Base-by-base conservation (phyloP, 2,113 vertebrate species). In the Brienomyrus brachyistius region DNA sequence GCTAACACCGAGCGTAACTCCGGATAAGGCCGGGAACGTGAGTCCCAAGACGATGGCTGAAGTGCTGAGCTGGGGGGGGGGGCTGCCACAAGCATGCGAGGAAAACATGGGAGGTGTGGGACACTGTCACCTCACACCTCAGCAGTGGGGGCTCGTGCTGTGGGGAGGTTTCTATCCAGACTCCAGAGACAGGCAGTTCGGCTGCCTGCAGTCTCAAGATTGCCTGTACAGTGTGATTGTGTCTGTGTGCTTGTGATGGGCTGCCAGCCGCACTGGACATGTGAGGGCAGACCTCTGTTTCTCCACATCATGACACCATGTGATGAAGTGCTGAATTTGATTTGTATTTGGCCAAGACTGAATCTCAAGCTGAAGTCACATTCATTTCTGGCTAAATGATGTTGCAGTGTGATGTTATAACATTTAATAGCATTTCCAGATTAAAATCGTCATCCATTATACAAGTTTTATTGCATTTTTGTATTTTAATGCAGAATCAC, bases 381-480 rank as follows among this genome's bases (percentile, higher is more conserved):
- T 31, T 31, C 48, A 40, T 56, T 47, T 19, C n/a, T 43, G 35
- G 74, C 35, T 43, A 43, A 80, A 80, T 19, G 35, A 43, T 43
- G 15, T 77, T 19, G 35, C 13, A 19, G 70, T 23, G 77, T 80
- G 15, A 5, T 66, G 45, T 35, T 52, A 66, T 47, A 88, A 21
- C 59, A 23, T 86, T 86, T 51, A 86, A 86, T 50, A 86, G 45
- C 23, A 50, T 51, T 50, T 48, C 82, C 45, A n/a, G 23, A 86
- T 86, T 86, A 86, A 48, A 48, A 50, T 86, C 83, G 15, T 86
- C 23, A 86, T 50, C 51, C 45, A 86, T 86, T 86, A 50, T 27
- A 51, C 17, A 48, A 48, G 83, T 92, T 91, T 93, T 92, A 93
- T 92, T 91, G 90, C 91, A 91, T 88, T 48, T 13, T 27, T 86